These are phyloP conservation scores for Macrotis lagotis DNA, from an alignment of 2,113 vertebrate genomes.

Conservation along the genomic window DNA sequence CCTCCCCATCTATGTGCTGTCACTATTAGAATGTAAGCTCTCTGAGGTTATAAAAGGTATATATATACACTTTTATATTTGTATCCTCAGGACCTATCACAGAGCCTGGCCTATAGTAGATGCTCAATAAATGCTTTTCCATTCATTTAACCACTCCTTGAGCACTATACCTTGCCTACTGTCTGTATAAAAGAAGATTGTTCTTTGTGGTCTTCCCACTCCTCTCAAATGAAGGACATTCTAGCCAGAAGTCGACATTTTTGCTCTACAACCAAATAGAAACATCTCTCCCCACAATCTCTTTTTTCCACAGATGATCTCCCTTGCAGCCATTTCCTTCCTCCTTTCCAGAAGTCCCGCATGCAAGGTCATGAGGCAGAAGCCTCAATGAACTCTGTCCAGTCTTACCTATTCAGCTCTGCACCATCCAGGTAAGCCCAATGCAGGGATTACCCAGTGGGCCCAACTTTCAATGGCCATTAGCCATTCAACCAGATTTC, in stretches of 20 bases:
- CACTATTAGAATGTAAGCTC: background rate
- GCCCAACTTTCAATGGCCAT: background rate
- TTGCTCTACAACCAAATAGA: background rate
- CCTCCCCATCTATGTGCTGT: background rate
- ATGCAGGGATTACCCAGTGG: background rate
- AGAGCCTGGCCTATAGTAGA: background rate
- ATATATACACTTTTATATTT: background rate
- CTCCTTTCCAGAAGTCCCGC: background rate
- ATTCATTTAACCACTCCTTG: background rate
- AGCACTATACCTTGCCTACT: background rate
- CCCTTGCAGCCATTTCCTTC: background rate
- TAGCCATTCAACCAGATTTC: no score
- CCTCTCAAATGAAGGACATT: background rate
- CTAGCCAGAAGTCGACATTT: background rate
- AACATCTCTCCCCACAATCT: background rate
- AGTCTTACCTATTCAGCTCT: background rate
- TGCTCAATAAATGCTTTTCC: background rate
- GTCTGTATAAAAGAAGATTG: background rate
- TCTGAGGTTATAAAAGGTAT: background rate
- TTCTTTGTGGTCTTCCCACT: background rate
- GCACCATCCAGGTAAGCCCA: background rate
- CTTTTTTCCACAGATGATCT: background rate
- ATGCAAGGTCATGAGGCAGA: background rate
- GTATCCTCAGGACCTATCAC: background rate
- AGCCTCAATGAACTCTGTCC: background rate